A percentile compares a stretch with the other conserved stretches of the same genome.
These are phyloP conservation scores for Drosophila atripex DNA, from an alignment of 2,888 invertebrate species.

Conservation along the genomic window DNA sequence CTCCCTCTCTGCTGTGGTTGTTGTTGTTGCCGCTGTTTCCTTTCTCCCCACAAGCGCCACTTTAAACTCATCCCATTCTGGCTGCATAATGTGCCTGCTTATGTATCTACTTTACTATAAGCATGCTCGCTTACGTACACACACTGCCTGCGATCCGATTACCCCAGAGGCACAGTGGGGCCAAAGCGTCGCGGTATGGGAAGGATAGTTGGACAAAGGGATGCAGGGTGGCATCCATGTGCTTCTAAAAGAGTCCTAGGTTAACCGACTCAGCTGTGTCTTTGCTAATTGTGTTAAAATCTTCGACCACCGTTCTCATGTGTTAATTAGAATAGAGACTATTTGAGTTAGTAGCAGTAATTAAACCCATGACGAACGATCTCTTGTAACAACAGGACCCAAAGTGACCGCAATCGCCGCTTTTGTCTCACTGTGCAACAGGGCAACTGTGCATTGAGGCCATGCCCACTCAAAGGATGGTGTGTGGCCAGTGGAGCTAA, in stretches of 20 bases:
- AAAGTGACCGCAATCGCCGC: neutral
- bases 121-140: slow-evolving; percentile 46
- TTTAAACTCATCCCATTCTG: slow-evolving; percentile 70
- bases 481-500: slow-evolving; percentile 70
- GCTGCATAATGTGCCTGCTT: slow-evolving; percentile 71
- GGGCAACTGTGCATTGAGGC: slow-evolving; percentile 61
- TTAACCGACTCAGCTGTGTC: neutral
- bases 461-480: slow-evolving; percentile 63
- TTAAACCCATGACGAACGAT: neutral
- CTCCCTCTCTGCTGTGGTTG: slow-evolving; percentile 32
- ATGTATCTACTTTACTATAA: slow-evolving; percentile 74
- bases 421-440: slow-evolving; percentile 46
- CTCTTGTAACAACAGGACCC: neutral
- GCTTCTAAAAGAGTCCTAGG: neutral
- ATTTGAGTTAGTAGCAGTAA: slow-evolving; percentile 4
- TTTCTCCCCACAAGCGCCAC: slow-evolving; percentile 67
- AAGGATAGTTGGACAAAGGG: neutral
- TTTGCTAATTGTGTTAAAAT: slow-evolving; percentile 1
- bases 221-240: neutral
- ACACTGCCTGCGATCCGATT: slow-evolving; percentile 55
- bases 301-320: neutral
- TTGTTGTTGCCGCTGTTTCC: slow-evolving; percentile 39
- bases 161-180: slow-evolving; percentile 57
- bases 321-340: slow-evolving; percentile 6
- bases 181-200: neutral